Conservation (phyloP, 1,140 invertebrate genomes). For the Agrilus planipennis region DNA sequence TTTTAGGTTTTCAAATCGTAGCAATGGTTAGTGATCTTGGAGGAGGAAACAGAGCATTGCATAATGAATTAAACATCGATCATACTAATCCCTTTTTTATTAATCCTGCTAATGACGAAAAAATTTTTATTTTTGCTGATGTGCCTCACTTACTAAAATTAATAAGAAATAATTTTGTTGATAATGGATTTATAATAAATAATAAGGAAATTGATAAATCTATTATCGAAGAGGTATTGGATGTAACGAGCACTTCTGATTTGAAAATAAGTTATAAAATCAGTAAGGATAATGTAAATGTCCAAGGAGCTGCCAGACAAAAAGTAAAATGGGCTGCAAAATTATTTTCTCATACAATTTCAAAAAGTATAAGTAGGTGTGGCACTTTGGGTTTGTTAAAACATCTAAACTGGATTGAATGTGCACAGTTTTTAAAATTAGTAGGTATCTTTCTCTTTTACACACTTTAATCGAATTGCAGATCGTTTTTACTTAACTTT, state of each 20-base stretch:
- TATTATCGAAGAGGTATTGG: slow-evolving; percentile 9
- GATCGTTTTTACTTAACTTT: too few species aligned
- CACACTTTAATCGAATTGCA: too few species aligned
- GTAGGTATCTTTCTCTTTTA: too few species aligned
- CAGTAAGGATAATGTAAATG: slow-evolving; percentile 2
- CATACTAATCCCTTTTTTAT: slow-evolving; percentile 8
- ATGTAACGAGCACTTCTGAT: slow-evolving; percentile 8
- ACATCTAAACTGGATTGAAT: neutral
- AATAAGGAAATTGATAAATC: slow-evolving; percentile 12
- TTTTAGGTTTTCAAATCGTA: slow-evolving; percentile 17
- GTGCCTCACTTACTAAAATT: slow-evolving; percentile 21
- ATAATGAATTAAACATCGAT: slow-evolving; percentile 15
- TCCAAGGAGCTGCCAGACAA: slow-evolving; percentile 3
- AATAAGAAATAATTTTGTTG: slow-evolving; percentile 21
- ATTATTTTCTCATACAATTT: slow-evolving; percentile 6
- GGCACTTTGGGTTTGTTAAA: slow-evolving; percentile 1
- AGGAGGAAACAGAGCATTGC: slow-evolving; percentile 16
- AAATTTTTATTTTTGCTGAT: slow-evolving; percentile 19
- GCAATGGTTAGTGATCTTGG: slow-evolving; percentile 23
- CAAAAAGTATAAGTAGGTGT: slow-evolving; percentile 5
- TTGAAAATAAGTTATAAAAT: slow-evolving; percentile 7
- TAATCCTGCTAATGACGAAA: slow-evolving; percentile 13
- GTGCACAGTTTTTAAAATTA: too few species aligned
- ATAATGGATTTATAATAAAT: slow-evolving; percentile 17
- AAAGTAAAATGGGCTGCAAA: slow-evolving; percentile 6